Evolutionary conservation across 2,797 vertebrate species (phyloP), one percentile per base, ranked within the genome.

Genomic region (Pangasius mekongensis): DNA sequence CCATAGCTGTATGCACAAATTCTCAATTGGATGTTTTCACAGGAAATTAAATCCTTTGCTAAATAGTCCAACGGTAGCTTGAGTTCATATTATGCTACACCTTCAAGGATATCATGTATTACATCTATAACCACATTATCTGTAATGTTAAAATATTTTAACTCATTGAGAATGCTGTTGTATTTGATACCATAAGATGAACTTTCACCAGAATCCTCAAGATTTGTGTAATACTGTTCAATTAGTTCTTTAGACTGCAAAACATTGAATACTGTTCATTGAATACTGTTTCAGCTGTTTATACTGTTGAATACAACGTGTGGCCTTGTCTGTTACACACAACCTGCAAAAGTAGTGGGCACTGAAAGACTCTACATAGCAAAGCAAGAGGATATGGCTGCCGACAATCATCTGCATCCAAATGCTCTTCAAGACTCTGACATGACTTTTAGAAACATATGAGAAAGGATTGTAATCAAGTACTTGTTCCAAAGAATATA

Each of bases 301-400:
- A n/a, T n/a, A n/a, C n/a, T 81, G n/a, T 39, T 39, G 36, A 39
- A 39, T 39, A 39, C 36, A 2, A 58, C 54, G n/a, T 20, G 54
- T 58, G 2, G 16, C n/a, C 16, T 81, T 60, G 22, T 81, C 18
- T 39, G 3, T 58, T 39, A 60, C 18, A 20, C 49, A 80, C 27
- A 56, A 36, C 33, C 77, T 80, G 43, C 78, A 81, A 16, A 39
- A 39, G 8, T 76, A 49, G 7, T 24, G 36, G 3, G 54, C 52
- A 33, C 14, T 81, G 18, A 81, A 81, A 56, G 30, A 36, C 10
- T 81, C 30, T 0, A 60, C 78, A 36, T 60, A 81, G 1, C 18
- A 39, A 82, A 14, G 86, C 86, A 36, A 89, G 89, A 1, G 87
- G 86, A 18, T 87, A 89, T 9, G 77, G 83, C 52, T 90, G 81